phyloP scores from a whole-genome alignment of 2,888 invertebrate genomes.

The Mesorhabditis sp. region DNA sequence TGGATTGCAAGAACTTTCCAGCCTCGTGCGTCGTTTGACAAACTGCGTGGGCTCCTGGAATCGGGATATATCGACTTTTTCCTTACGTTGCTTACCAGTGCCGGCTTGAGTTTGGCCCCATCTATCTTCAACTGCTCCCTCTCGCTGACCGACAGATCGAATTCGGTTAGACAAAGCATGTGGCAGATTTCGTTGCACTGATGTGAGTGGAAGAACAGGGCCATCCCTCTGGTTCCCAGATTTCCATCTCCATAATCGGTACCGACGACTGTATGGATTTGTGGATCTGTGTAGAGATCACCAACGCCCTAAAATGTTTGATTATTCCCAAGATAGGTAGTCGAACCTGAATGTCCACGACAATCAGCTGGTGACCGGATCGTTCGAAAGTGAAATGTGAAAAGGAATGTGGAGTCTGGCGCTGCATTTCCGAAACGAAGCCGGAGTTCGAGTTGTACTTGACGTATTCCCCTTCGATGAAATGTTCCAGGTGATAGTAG shows the following conservation, averaged over 20 bases:
- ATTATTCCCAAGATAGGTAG: background rate
- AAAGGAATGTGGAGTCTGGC: slow-evolving; percentile 65
- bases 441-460: slow-evolving; percentile 68
- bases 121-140: background rate
- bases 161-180: slow-evolving; percentile 62
- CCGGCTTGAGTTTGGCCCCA: background rate
- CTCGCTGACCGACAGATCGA: slow-evolving; percentile 63
- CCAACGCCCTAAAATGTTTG: slow-evolving; percentile 61
- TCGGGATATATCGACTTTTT: too few species aligned
- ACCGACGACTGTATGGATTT: slow-evolving; percentile 65
- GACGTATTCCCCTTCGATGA: slow-evolving; percentile 66
- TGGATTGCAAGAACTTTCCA: background rate
- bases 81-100: background rate
- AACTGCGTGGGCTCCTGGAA: slow-evolving; percentile 3
- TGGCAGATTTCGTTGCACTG: slow-evolving; percentile 65
- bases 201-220: slow-evolving; percentile 66
- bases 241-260: slow-evolving; percentile 65
- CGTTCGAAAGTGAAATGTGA: slow-evolving; percentile 67
- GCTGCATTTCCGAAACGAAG: slow-evolving; percentile 63
- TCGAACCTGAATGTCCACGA: slow-evolving; percentile 64
- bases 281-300: slow-evolving; percentile 67
- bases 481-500: slow-evolving; percentile 65
- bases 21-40: background rate
- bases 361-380: slow-evolving; percentile 66
- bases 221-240: slow-evolving; percentile 65